Evolutionary conservation across 2,113 vertebrate genomes (phyloP).

Genomic region (Phylloscopus trochiloides): DNA sequence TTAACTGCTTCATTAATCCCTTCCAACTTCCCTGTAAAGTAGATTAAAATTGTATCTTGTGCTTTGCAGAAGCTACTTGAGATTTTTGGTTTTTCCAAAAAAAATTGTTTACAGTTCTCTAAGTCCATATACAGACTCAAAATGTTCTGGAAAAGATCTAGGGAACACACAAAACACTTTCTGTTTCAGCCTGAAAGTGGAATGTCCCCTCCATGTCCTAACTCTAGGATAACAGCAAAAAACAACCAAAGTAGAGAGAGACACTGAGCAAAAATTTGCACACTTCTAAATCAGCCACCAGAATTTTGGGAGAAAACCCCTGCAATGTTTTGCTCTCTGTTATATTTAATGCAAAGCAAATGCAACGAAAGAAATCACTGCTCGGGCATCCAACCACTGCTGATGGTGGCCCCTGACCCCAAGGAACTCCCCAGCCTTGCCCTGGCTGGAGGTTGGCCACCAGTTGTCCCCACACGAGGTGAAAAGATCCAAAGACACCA

Average conservation of each 20-base stretch:
- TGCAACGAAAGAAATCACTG: neutral
- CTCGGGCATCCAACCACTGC: neutral
- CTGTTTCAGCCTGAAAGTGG: neutral
- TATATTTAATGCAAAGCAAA: neutral
- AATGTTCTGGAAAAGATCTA: neutral
- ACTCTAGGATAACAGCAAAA: neutral
- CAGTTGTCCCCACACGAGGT: neutral
- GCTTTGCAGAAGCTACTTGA: slow-evolving; percentile 19
- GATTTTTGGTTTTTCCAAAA: neutral
- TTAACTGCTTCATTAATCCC: slow-evolving; percentile 6
- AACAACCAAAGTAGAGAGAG: neutral
- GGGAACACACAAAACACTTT: neutral
- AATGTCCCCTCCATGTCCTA: neutral
- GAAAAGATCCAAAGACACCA: rapidly evolving
- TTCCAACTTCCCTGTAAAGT: slow-evolving; percentile 3
- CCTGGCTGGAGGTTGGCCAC: neutral
- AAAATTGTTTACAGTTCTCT: neutral
- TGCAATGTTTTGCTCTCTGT: neutral
- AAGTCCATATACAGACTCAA: neutral
- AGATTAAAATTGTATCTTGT: slow-evolving; percentile 6
- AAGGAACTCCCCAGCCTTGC: neutral
- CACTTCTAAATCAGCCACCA: neutral
- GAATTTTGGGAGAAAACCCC: neutral
- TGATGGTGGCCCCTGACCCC: neutral
- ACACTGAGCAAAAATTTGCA: neutral